phyloP scores from a whole-genome alignment of 92 coral and sea anemone species.

The Bergia sp. region DNA sequence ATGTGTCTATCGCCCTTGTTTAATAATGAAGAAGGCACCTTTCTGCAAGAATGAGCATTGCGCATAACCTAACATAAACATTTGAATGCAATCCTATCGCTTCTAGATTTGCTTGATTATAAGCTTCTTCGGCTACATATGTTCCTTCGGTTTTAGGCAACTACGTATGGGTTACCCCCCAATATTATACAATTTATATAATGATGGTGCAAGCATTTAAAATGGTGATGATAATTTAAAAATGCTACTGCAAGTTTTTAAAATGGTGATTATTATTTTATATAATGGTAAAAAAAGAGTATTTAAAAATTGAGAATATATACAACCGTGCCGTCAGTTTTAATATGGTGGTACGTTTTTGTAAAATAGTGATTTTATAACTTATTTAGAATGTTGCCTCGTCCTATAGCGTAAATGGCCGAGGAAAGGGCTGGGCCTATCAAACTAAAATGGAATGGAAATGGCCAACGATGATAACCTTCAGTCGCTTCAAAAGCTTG shows the following conservation, averaged over 20 bases:
- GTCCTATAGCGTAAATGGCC: conserved; percentile 16
- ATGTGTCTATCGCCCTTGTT: no score
- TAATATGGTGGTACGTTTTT: conserved; percentile 15
- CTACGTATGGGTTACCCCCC: no score
- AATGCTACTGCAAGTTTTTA: background rate
- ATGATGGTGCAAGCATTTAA: conserved; percentile 6
- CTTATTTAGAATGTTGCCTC: conserved; percentile 10
- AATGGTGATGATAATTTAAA: background rate
- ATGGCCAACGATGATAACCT: conserved; percentile 24
- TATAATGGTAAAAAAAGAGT: conserved; percentile 18
- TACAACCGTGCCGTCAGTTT: background rate
- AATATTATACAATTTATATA: background rate
- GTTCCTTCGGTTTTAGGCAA: no score
- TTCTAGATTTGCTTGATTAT: no score
- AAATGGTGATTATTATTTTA: background rate
- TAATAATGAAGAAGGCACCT: no score
- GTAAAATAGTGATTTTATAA: background rate
- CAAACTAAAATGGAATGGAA: background rate
- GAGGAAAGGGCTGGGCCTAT: conserved; percentile 26
- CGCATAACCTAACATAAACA: no score
- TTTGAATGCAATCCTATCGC: no score
- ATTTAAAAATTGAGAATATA: background rate
- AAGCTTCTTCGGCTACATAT: no score
- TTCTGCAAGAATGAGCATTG: no score
- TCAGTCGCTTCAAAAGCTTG: conserved; percentile 5